Evolutionary conservation across 2,797 vertebrate species (phyloP), one percentile per base, ranked within the genome.

Genomic region (Nasua narica): DNA sequence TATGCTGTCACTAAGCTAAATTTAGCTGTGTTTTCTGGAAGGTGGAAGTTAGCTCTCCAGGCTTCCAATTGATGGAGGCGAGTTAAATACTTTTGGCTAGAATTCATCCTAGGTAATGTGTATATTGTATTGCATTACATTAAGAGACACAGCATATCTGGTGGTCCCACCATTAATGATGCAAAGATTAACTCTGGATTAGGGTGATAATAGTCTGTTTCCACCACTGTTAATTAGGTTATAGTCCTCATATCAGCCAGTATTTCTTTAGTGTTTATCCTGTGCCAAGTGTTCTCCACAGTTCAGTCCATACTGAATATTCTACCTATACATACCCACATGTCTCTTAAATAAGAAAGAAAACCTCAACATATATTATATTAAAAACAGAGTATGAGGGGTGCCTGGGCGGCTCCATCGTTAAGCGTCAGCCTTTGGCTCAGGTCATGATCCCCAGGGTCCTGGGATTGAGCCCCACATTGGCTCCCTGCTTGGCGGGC

Each of bases 41-140:
- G 94, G 43, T 86, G 2, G 37, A 93, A 70, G 35, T 76, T 92
- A 32, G 14, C 7, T 62, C 10, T 69, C 8, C 1, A 67, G 86
- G 43, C 58, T 95, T 95, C 62, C 76, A 25, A 27, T 92, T 91
- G n/a, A 10, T 93, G 35, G 35, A 78, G 48, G 81, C 32, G 48
- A 79, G 60, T 83, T 95, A 87, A 94, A 35, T 90, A 88, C 67
- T 95, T 92, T 43, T 81, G 11, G 4, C 76, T 90, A 48, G 90
- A 94, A 62, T 96, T 91, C 43, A 74, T 91, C 58, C 23, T 82
- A 56, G 15, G 40, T 95, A 35, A 79, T 92, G 5, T 83, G 18
- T 50, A 29, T 18, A 50, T 89, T 72, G 11, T 60, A 77, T 43
- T 67, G 67, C 4, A 29, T 85, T 74, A 87, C 8, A 37, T 93